Percentiles rank a stretch among this genome's conserved stretches.
phyloP scores from a whole-genome alignment of 2,113 vertebrate genomes.

The Corvus moneduloides region DNA sequence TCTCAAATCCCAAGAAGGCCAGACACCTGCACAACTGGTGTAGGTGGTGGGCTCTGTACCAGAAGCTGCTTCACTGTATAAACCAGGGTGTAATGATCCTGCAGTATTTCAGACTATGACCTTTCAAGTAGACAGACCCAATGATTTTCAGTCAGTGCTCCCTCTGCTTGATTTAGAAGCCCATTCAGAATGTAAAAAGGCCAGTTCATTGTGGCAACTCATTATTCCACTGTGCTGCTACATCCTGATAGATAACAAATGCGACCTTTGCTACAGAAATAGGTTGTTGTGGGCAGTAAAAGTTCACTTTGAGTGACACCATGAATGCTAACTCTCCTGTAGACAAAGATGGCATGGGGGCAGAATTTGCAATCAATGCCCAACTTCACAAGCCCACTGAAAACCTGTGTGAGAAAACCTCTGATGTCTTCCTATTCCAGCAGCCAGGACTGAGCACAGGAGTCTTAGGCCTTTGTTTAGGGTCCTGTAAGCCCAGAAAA shows the following conservation, averaged over 20 bases:
- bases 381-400: neutral
- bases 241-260: slow-evolving; percentile 63
- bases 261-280: slow-evolving; percentile 55
- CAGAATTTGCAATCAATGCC: neutral
- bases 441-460: neutral
- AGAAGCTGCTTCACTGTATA: neutral
- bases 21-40: neutral
- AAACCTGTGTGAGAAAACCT: neutral
- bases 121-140: slow-evolving; percentile 52
- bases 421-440: neutral
- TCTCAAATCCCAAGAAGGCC: neutral
- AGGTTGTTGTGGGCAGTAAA: slow-evolving; percentile 49
- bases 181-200: slow-evolving; percentile 65
- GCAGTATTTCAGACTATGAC: slow-evolving; percentile 66
- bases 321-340: neutral
- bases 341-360: neutral
- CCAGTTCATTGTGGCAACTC: slow-evolving; percentile 49
- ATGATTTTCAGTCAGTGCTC: slow-evolving; percentile 71
- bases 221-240: slow-evolving; percentile 55
- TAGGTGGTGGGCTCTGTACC: neutral
- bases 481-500: neutral
- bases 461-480: neutral
- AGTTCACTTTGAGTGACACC: slow-evolving; percentile 56
- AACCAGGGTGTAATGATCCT: slow-evolving; percentile 52
- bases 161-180: slow-evolving; percentile 66